phyloP scores from a whole-genome alignment of 1,140 invertebrate genomes.

The Batillaria attramentaria region DNA sequence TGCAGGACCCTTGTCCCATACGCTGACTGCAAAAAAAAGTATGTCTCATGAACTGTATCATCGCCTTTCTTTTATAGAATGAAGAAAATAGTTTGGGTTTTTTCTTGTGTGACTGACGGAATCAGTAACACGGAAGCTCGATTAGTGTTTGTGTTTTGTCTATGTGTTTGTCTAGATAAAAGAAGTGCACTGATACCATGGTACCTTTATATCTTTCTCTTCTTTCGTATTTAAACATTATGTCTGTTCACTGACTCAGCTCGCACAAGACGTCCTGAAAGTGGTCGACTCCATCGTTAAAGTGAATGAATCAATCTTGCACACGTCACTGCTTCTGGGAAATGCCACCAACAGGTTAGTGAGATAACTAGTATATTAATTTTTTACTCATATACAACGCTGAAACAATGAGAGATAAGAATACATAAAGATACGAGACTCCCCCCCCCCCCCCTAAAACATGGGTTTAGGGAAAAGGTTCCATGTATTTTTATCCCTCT shows the following conservation, averaged over 20 bases:
- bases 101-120: too few species aligned
- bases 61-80: not conserved
- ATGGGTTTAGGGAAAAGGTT: not conserved
- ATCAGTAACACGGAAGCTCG: too few species aligned
- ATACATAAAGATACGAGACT: not conserved
- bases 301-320: not conserved
- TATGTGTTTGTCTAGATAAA: too few species aligned
- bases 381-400: not conserved
- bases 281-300: not conserved
- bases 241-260: too few species aligned
- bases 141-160: too few species aligned
- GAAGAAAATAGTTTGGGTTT: too few species aligned
- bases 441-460: not conserved
- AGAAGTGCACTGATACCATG: too few species aligned
- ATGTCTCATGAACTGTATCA: not conserved
- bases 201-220: too few species aligned
- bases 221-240: too few species aligned
- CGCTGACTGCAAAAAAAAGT: not conserved
- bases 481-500: not conserved
- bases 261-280: not conserved
- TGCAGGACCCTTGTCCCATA: not conserved
- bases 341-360: slow-evolving; percentile 15
- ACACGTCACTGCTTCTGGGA: not conserved
- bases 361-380: not conserved
- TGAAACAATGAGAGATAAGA: too few species aligned